Conservation (phyloP, 2,888 invertebrate species). For the Hesperia comma region DNA sequence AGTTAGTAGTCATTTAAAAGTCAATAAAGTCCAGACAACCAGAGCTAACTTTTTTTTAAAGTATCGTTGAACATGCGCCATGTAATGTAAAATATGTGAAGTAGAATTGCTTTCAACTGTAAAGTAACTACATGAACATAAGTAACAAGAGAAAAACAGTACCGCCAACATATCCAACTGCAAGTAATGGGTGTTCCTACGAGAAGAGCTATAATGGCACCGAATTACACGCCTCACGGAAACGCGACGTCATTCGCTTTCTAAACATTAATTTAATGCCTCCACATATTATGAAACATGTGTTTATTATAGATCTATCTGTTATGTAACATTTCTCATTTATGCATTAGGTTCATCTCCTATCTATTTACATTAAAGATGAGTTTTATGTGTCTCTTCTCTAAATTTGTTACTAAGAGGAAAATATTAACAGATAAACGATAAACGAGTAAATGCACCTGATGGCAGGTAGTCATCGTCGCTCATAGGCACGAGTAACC, state of each 20-base stretch:
- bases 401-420: neutral
- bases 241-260: constrained; percentile 27
- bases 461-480: too few species aligned
- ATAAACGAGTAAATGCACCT: too few species aligned
- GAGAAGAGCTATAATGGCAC: constrained; percentile 49
- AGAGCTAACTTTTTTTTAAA: neutral
- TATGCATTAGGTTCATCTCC: neutral
- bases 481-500: too few species aligned
- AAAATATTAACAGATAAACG: too few species aligned
- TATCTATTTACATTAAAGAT: constrained; percentile 1
- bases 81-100: neutral
- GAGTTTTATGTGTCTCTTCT: neutral
- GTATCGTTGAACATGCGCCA: neutral
- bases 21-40: too few species aligned
- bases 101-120: too few species aligned
- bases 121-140: neutral
- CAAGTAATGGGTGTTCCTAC: neutral
- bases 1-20: too few species aligned
- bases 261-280: constrained; percentile 27
- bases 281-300: constrained; percentile 16
- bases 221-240: constrained; percentile 57
- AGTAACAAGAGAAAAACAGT: constrained; percentile 2
- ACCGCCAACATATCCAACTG: neutral
- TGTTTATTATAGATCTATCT: constrained; percentile 13
- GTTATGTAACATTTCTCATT: neutral